Conservation (phyloP, 1,140 invertebrate genomes). For the Rhyacophila brunnea region DNA sequence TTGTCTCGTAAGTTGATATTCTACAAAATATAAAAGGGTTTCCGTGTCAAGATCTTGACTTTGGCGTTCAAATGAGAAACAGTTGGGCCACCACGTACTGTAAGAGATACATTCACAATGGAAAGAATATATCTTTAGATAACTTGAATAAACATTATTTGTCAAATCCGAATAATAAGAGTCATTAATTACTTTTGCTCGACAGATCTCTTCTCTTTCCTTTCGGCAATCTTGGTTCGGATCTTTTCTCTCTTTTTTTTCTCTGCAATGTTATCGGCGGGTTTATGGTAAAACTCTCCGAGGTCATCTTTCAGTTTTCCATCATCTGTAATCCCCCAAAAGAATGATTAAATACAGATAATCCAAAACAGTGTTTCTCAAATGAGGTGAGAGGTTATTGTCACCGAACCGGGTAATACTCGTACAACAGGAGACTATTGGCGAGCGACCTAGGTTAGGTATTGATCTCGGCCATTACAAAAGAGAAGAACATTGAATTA, state of each 20-base stretch:
- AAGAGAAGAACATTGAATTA: not conserved
- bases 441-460: constrained; percentile 1
- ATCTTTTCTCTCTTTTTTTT: constrained; percentile 80
- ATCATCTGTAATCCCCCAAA: constrained; percentile 42
- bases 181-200: constrained; percentile 62
- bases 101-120: no score
- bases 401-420: constrained; percentile 15
- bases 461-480: not conserved
- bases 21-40: no score
- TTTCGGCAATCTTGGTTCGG: constrained; percentile 72
- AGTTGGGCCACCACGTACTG: no score
- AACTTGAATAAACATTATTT: no score
- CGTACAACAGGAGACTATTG: not conserved
- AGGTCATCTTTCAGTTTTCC: constrained; percentile 72
- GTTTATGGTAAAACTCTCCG: constrained; percentile 91
- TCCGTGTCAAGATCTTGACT: no score
- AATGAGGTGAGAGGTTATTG: not conserved
- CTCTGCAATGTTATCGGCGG: constrained; percentile 78
- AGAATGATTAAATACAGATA: constrained; percentile 1
- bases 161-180: no score
- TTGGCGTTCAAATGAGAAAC: no score
- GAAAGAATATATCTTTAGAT: no score
- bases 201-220: constrained; percentile 78
- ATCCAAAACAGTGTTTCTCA: not conserved
- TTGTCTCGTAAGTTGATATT: no score